These are phyloP conservation scores for Chloebia gouldiae DNA, from an alignment of 2,113 vertebrate species.

Conservation along the genomic window DNA sequence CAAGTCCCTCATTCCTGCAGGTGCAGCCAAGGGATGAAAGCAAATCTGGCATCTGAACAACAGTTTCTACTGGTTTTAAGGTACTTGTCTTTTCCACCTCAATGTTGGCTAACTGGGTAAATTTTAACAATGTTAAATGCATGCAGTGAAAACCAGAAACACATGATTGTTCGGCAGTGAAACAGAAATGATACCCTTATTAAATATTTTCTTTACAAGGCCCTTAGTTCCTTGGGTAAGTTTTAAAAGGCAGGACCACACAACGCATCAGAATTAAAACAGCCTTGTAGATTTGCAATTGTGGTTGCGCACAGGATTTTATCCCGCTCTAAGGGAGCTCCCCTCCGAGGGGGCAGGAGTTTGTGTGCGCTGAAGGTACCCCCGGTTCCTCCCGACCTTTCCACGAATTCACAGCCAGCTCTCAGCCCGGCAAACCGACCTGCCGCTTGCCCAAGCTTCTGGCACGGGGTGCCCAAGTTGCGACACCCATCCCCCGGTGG, in stretches of 20 bases:
- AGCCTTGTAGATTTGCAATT: fast-evolving
- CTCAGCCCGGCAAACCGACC: neutral
- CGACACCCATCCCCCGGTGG: neutral
- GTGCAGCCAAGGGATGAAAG: neutral
- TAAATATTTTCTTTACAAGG: neutral
- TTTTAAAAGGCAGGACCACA: neutral
- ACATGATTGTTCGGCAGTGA: fast-evolving
- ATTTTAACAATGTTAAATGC: neutral
- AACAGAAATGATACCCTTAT: fast-evolving
- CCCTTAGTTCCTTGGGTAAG: neutral
- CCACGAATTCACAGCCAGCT: neutral
- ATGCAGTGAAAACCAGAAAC: neutral
- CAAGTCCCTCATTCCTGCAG: neutral
- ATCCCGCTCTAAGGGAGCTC: neutral
- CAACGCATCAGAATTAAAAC: fast-evolving
- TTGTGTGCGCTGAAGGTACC: neutral
- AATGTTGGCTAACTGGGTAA: fast-evolving
- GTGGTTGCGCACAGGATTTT: fast-evolving
- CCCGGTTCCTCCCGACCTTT: neutral
- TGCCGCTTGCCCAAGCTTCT: neutral
- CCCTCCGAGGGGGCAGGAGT: neutral
- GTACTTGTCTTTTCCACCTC: neutral
- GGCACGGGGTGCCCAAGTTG: neutral
- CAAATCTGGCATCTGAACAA: neutral
- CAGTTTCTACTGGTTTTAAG: neutral